A percentile compares a stretch with the other conserved stretches of the same genome.
Evolutionary conservation across 1,140 invertebrate species (phyloP).

Genomic region (Daktulosphaira vitifoliae): DNA sequence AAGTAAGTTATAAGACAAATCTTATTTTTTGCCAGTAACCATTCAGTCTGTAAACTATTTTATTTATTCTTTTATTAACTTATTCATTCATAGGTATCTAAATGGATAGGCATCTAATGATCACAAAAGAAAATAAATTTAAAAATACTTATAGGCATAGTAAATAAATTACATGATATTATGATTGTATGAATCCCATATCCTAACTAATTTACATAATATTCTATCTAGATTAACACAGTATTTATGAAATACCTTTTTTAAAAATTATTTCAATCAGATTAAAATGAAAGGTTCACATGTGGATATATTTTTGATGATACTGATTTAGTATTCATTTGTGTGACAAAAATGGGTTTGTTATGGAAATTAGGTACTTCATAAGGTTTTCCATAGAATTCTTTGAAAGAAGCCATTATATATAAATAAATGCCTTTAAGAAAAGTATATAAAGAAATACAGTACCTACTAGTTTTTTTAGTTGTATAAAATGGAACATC

Average conservation of each 20-base stretch:
- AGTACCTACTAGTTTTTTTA: background rate
- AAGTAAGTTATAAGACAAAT: no score
- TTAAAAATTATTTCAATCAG: conserved; percentile 7
- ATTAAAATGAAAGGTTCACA: background rate
- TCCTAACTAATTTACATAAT: conserved; percentile 16
- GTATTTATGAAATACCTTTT: background rate
- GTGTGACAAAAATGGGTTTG: background rate
- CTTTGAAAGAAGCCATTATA: no score
- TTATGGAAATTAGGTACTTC: conserved; percentile 7
- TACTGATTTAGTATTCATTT: conserved; percentile 11
- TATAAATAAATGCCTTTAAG: no score
- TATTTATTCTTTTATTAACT: no score
- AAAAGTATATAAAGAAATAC: no score
- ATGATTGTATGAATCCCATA: background rate
- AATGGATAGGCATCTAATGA: background rate
- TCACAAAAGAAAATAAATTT: background rate
- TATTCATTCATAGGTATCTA: no score
- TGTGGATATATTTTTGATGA: background rate
- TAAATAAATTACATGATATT: background rate
- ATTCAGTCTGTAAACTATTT: no score
- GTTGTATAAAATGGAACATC: conserved; percentile 7
- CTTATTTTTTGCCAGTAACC: no score
- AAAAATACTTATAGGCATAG: background rate
- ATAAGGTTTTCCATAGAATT: background rate
- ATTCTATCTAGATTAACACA: background rate